Evolutionary conservation across 2,797 vertebrate species (phyloP).

Genomic region (Choloepus didactylus): DNA sequence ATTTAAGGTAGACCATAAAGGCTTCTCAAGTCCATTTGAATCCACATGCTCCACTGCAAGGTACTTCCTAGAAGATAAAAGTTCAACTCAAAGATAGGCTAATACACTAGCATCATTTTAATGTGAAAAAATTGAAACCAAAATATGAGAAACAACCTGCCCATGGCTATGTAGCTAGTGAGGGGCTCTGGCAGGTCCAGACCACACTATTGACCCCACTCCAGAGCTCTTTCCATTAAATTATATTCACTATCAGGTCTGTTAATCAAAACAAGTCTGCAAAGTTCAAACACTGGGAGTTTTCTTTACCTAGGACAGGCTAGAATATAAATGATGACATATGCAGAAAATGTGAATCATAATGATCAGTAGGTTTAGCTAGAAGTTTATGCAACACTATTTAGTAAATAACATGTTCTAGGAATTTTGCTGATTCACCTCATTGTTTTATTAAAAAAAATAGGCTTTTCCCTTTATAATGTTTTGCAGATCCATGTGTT

Average conservation of each 20-base stretch:
- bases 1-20: neutral
- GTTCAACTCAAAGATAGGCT: neutral
- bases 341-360: neutral
- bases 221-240: neutral
- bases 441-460: neutral
- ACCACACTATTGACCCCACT: neutral
- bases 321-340: neutral
- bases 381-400: neutral
- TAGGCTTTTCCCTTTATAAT: neutral
- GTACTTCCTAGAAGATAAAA: neutral
- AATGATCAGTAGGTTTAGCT: neutral
- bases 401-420: neutral
- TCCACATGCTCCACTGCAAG: neutral
- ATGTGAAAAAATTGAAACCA: neutral
- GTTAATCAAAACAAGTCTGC: conserved; percentile 7
- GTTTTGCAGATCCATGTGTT: neutral
- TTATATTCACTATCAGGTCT: neutral
- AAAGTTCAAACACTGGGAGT: neutral
- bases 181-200: neutral
- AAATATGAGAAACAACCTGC: neutral
- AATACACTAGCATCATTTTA: neutral
- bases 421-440: neutral
- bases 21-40: neutral
- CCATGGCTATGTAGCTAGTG: neutral
- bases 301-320: neutral